A percentile compares a stretch with the other conserved stretches of the same genome.
Evolutionary conservation across 2,797 vertebrate genomes (phyloP).

Genomic region (Lutjanus campechanus): DNA sequence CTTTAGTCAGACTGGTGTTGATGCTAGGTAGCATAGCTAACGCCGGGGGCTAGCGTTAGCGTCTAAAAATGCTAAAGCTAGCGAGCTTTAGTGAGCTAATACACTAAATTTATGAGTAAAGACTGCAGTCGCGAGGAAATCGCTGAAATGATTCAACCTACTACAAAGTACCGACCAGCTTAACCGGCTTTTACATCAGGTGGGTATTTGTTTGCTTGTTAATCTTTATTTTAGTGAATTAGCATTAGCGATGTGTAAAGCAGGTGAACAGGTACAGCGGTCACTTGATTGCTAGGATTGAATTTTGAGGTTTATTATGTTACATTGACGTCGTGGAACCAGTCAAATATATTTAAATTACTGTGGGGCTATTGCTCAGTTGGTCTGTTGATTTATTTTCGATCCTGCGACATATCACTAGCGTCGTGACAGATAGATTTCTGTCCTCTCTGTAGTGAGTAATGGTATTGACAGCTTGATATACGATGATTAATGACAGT

Average conservation of each 20-base stretch:
- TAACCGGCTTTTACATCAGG: slow-evolving; percentile 27
- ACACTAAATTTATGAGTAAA: neutral
- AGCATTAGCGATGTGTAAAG: neutral
- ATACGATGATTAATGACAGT: neutral
- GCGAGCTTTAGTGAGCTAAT: slow-evolving; percentile 43
- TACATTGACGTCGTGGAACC: neutral
- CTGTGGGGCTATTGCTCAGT: neutral
- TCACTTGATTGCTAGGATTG: neutral
- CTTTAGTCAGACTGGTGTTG: neutral
- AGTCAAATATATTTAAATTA: neutral
- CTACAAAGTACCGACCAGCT: slow-evolving; percentile 25
- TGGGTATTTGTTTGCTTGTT: neutral
- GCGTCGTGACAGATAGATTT: neutral
- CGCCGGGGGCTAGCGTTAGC: slow-evolving; percentile 53
- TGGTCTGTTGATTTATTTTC: neutral
- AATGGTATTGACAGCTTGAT: neutral
- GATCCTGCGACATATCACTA: neutral
- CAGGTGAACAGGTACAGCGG: neutral
- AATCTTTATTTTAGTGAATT: neutral
- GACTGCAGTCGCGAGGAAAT: neutral
- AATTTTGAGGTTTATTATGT: neutral
- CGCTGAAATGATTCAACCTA: slow-evolving; percentile 54
- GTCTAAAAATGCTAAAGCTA: slow-evolving; percentile 27
- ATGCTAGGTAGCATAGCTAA: slow-evolving; percentile 13
- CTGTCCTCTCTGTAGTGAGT: neutral